Percentiles rank a stretch among this genome's conserved stretches.
Evolutionary conservation across 2,113 vertebrate genomes (phyloP).

Genomic region (Nyctereutes procyonoides): DNA sequence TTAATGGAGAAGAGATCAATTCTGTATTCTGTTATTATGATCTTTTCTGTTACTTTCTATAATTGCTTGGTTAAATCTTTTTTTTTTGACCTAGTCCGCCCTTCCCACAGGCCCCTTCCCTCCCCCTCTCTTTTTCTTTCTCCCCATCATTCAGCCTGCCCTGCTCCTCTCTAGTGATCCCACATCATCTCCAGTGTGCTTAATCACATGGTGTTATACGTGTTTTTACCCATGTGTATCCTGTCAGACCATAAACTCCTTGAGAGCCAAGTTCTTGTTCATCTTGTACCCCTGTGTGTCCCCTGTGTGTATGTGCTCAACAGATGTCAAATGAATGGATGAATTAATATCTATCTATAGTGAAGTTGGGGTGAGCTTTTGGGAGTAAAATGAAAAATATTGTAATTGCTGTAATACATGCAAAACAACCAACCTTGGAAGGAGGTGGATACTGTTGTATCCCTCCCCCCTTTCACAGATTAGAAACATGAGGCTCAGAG

Average conservation of each 20-base stretch:
- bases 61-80: neutral
- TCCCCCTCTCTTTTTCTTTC: neutral
- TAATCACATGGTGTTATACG: rapidly evolving
- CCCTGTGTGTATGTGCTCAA: neutral
- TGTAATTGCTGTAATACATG: neutral
- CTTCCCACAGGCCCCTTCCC: neutral
- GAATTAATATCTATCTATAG: neutral
- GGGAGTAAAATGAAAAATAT: neutral
- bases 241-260: neutral
- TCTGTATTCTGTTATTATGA: neutral
- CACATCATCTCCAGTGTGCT: neutral
- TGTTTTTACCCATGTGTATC: neutral
- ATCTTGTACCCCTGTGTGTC: neutral
- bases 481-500: neutral
- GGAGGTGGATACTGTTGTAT: neutral
- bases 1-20: neutral
- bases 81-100: neutral
- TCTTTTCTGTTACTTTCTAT: neutral
- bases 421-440: neutral
- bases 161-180: neutral
- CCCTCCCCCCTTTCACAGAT: neutral
- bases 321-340: neutral
- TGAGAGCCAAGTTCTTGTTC: neutral
- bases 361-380: neutral
- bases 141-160: neutral